phyloP scores from a whole-genome alignment of 2,797 vertebrate species.

The Centropyge bicolor region DNA sequence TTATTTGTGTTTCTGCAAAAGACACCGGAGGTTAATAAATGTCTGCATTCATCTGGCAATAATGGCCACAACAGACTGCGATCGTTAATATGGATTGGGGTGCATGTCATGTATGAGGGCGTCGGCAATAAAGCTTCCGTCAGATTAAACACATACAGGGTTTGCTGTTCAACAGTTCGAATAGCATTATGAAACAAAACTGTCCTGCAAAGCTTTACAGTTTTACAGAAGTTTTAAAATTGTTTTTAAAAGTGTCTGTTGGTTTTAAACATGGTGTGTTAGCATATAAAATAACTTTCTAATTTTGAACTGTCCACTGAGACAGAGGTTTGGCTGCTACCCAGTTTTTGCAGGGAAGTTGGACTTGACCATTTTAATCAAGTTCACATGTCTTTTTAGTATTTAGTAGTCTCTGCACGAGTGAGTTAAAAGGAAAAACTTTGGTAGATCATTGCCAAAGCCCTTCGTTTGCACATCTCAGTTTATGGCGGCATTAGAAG shows the following conservation, averaged over 20 bases:
- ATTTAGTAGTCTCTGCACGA: background rate
- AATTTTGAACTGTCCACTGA: background rate
- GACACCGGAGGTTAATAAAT: slow-evolving; percentile 69
- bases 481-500: background rate
- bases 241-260: background rate
- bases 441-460: background rate
- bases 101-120: slow-evolving; percentile 45
- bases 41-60: slow-evolving; percentile 67
- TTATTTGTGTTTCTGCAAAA: slow-evolving; percentile 56
- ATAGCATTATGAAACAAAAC: background rate
- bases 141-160: background rate
- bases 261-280: background rate
- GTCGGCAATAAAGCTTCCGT: slow-evolving; percentile 25
- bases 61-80: slow-evolving; percentile 52
- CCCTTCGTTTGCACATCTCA: background rate
- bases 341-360: background rate
- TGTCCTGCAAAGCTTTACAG: background rate
- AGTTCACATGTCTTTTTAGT: slow-evolving; percentile 4
- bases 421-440: background rate
- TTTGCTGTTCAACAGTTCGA: background rate
- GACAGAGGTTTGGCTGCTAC: background rate
- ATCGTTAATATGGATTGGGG: slow-evolving; percentile 72
- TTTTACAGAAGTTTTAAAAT: background rate
- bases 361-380: background rate
- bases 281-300: background rate